Conservation (phyloP, 2,113 vertebrate genomes). For the Grallaria varia region DNA sequence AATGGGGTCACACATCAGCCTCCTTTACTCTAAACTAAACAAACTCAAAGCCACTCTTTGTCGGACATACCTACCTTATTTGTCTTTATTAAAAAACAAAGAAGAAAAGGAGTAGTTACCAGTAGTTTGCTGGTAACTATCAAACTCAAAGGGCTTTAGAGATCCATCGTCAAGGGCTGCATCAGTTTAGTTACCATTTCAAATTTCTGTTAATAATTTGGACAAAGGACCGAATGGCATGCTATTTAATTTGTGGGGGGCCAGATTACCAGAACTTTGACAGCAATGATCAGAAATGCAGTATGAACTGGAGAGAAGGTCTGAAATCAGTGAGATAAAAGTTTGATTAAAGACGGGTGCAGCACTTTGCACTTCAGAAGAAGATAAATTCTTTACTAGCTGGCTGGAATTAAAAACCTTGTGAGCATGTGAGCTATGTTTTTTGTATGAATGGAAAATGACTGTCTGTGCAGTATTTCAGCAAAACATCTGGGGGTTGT, state of each 20-base stretch:
- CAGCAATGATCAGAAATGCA: background rate
- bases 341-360: background rate
- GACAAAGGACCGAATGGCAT: background rate
- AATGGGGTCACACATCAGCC: background rate
- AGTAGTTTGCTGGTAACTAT: background rate
- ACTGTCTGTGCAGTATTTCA: background rate
- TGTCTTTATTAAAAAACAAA: background rate
- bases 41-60: background rate
- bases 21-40: background rate
- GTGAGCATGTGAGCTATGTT: background rate
- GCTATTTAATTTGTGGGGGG: background rate
- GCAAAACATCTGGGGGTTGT: background rate
- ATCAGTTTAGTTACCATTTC: background rate
- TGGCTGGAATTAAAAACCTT: background rate
- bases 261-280: background rate
- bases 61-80: background rate
- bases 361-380: background rate
- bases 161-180: background rate
- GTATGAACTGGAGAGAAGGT: background rate
- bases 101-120: background rate
- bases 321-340: background rate
- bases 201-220: background rate
- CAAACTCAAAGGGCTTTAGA: background rate
- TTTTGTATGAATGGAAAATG: conserved; percentile 3
- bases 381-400: background rate